Evolutionary conservation across 2,888 invertebrate genomes (phyloP), one percentile per base, ranked within the genome.

Genomic region (Brachyptera risi): DNA sequence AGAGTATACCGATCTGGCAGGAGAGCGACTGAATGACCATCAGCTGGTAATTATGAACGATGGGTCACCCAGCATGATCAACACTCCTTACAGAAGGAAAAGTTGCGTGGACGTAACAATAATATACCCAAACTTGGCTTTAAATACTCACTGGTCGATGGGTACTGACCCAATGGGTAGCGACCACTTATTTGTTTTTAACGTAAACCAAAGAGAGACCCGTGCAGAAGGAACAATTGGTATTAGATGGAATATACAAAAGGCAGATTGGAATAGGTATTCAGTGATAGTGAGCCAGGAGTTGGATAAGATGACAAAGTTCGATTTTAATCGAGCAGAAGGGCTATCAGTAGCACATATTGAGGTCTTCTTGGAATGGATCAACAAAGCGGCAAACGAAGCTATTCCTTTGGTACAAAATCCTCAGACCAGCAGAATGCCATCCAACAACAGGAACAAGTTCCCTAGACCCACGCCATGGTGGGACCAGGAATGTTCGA

Each of bases 51-150:
- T 31, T 31, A 31, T 31, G 5, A 31, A 31, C 11, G 31, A 31
- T 11, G 31, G 31, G 31, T 31, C 31, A 31, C 31, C 31, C 11
- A 31, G 7, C 31, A 7, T 31, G 11, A 31, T 31, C 11, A 31
- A 5, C 11, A 7, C 31, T 7, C 31, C 31, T 5, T 5, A 11
- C 11, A 5, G 31, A 31, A 11, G 7, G 5, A 31, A 11, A 11
- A 7, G 7, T 31, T 5, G 7, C 11, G 31, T 31, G 11, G 31
- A 31, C 11, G 11, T 31, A 7, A 31, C 31, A 11, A 31, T 31
- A 21, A 68, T 69, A 69, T 72, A 69, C 72, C 72, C 72, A 72
- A 71, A 68, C 71, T 67, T 67, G 71, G 68, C 72, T 72, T 69
- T 69, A 70, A 70, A 31, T 11, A 11, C 11, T 5, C 7, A 7